Evolutionary conservation across 1,140 invertebrate species (phyloP).

Genomic region (Drosophila pectinifera): DNA sequence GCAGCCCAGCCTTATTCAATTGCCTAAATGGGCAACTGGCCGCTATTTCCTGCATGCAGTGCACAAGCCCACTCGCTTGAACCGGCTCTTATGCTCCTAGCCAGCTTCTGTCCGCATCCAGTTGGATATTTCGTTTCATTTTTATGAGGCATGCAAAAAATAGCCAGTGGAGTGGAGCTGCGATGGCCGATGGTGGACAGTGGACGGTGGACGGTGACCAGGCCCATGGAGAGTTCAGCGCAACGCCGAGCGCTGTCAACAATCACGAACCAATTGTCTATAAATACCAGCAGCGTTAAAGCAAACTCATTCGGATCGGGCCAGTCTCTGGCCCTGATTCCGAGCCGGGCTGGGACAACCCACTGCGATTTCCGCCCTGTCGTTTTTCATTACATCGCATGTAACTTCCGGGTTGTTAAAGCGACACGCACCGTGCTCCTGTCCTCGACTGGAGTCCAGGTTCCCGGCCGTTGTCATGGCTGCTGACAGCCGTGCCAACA

Average conservation of each 20-base stretch:
- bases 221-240: conserved; percentile 59
- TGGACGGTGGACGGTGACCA: conserved; percentile 16
- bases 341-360: conserved; percentile 14
- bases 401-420: conserved; percentile 83
- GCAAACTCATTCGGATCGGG: conserved; percentile 65
- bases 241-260: conserved; percentile 71
- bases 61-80: conserved; percentile 39
- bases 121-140: conserved; percentile 68
- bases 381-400: conserved; percentile 83
- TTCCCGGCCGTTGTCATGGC: conserved; percentile 58
- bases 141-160: conserved; percentile 78
- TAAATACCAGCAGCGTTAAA: conserved; percentile 80
- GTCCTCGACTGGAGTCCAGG: conserved; percentile 34
- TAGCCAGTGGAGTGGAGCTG: conserved; percentile 53
- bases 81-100: conserved; percentile 4
- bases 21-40: conserved; percentile 55
- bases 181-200: conserved; percentile 11
- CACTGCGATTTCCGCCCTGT: conserved; percentile 76
- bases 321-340: conserved; percentile 29
- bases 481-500: conserved; percentile 78
- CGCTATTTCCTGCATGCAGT: conserved; percentile 68
- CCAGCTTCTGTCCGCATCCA: conserved; percentile 13
- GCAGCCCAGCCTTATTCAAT: conserved; percentile 67
- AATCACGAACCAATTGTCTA: conserved; percentile 84
- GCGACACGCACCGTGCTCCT: conserved; percentile 74